Evolutionary conservation across 1,140 invertebrate genomes (phyloP).

Genomic region (Camponotus floridanus): DNA sequence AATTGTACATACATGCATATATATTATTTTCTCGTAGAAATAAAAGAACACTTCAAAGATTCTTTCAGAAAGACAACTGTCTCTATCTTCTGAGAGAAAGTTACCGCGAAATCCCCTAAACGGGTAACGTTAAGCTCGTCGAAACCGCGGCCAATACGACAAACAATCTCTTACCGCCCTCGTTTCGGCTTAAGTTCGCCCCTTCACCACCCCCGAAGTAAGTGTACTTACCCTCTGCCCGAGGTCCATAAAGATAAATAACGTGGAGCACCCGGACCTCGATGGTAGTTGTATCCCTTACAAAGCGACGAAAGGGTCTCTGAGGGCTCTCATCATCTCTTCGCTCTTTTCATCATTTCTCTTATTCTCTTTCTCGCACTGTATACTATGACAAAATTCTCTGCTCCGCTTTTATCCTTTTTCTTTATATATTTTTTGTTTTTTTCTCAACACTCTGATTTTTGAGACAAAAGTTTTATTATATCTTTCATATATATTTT

Average conservation of each 20-base stretch:
- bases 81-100: constrained; percentile 26
- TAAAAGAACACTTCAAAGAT: background rate
- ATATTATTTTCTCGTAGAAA: background rate
- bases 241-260: constrained; percentile 87
- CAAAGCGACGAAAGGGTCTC: constrained; percentile 62
- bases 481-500: background rate
- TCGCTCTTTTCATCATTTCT: background rate
- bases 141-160: constrained; percentile 83
- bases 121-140: constrained; percentile 77
- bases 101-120: constrained; percentile 70
- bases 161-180: constrained; percentile 85
- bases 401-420: constrained; percentile 53
- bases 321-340: constrained; percentile 66
- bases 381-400: constrained; percentile 19
- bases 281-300: constrained; percentile 69
- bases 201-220: constrained; percentile 75
- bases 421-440: constrained; percentile 37
- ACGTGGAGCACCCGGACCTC: constrained; percentile 76
- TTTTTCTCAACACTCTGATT: constrained; percentile 19
- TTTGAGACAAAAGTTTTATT: background rate
- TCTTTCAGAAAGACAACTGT: constrained; percentile 10
- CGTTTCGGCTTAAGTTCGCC: constrained; percentile 80
- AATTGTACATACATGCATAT: constrained; percentile 27
- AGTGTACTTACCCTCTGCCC: constrained; percentile 86
- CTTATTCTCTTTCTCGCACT: constrained; percentile 49